Evolutionary conservation across 2,113 vertebrate genomes (phyloP).

Genomic region (Misgurnus anguillicaudatus): DNA sequence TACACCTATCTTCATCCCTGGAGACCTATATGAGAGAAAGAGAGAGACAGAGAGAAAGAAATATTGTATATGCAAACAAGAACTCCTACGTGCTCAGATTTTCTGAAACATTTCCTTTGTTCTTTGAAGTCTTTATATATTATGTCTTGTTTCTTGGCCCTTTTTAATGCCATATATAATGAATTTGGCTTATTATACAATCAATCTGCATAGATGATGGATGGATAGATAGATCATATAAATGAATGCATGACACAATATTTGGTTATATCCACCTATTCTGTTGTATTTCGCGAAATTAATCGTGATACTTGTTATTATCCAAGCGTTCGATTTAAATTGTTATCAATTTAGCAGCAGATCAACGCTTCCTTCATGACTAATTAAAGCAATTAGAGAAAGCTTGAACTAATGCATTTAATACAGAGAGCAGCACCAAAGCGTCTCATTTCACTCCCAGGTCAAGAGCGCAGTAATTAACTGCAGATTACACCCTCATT

Average conservation of each 20-base stretch:
- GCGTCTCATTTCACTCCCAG: slow-evolving; percentile 34
- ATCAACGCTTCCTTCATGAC: slow-evolving; percentile 39
- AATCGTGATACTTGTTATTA: background rate
- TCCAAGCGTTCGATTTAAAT: slow-evolving; percentile 23
- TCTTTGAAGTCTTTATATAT: too few species aligned
- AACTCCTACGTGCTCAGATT: too few species aligned
- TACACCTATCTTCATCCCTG: too few species aligned
- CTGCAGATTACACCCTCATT: slow-evolving; percentile 43
- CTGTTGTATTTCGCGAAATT: background rate
- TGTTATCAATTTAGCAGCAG: slow-evolving; percentile 31
- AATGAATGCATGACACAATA: background rate
- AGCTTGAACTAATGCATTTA: slow-evolving; percentile 50
- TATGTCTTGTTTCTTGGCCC: too few species aligned
- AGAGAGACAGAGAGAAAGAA: too few species aligned
- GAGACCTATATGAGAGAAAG: too few species aligned
- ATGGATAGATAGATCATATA: background rate
- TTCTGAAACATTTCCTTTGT: too few species aligned
- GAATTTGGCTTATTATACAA: too few species aligned
- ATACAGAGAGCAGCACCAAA: slow-evolving; percentile 46
- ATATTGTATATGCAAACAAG: too few species aligned
- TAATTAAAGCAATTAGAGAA: slow-evolving; percentile 51
- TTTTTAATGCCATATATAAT: background rate
- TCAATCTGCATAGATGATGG: background rate
- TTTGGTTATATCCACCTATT: background rate
- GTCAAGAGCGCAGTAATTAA: slow-evolving; percentile 51